Evolutionary conservation across 1,140 invertebrate species (phyloP).

Genomic region (Orussus abietinus): DNA sequence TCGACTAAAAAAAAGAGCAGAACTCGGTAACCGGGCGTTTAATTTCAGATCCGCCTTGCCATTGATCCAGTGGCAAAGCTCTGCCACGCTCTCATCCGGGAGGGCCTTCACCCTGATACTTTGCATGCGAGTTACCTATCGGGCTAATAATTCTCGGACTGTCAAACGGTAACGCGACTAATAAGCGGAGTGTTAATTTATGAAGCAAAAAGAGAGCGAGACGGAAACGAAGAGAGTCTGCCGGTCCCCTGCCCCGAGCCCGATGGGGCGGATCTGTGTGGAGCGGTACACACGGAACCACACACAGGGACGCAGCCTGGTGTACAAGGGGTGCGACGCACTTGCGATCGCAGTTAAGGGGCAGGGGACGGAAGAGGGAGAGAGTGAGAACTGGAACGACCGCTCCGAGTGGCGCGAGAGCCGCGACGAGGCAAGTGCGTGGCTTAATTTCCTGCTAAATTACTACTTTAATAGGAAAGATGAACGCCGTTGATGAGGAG

Average conservation of each 20-base stretch:
- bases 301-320: no score
- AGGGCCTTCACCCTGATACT: no score
- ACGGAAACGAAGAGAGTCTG: constrained; percentile 26
- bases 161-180: constrained; percentile 29
- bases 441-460: constrained; percentile 58
- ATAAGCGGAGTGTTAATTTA: constrained; percentile 37
- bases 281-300: no score
- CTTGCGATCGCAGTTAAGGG: no score
- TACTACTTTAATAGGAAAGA: constrained; percentile 57
- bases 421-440: constrained; percentile 35
- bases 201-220: constrained; percentile 28
- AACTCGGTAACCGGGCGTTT: no score
- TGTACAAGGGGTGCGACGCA: no score
- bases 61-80: no score
- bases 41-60: no score
- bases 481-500: constrained; percentile 55
- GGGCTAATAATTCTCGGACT: constrained; percentile 20
- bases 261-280: no score
- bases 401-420: constrained; percentile 9
- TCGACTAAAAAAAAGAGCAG: no score
- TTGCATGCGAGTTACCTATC: no score
- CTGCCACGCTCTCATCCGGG: no score
- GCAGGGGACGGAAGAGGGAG: constrained; percentile 6
- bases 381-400: constrained; percentile 14
- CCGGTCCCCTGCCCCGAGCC: constrained; percentile 14